Evolutionary conservation across 2,797 vertebrate genomes (phyloP), one percentile per base, ranked within the genome.

Genomic region (Echiichthys vipera): DNA sequence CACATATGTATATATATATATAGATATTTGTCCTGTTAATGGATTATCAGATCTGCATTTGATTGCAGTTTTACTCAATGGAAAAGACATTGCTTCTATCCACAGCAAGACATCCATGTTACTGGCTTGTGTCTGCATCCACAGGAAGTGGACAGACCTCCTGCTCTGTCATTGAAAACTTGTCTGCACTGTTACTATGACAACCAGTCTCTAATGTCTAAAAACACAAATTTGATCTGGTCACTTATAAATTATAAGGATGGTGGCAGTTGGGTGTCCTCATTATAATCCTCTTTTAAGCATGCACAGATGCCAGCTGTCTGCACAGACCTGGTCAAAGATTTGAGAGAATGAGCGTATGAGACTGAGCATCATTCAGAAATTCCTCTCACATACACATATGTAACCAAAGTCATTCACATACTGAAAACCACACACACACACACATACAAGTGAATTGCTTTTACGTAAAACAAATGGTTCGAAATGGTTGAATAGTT

Each of bases 131-230:
- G 24, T 15, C 49, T 59, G 30, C 11, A 43, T 49, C 32, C 53
- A 64, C 7, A 55, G 18, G 46, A 63, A 59, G 29, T 30, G 57
- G 32, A 66, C 25, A 37, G 34, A 15, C 32, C 45, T 59, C 47
- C n/a, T 37, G 29, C 20, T 47, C 6, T 45, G 43, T 61, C 43
- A 45, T 13, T 37, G 15, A 81, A 32, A 36, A n/a, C 59, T 64
- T 58, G 11, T 32, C 76, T 80, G 40, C 25, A 34, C 56, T 34
- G 69, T 77, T 76, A 42, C 70, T 42, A 81, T 67, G 82, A 63
- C 55, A 72, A 74, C 84, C 59, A 29, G 53, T 59, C 5, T 55
- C 25, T 50, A 36, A 63, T 17, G 22, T 71, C 39, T 54, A 58
- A 69, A 63, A 63, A 43, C 72, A 77, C 15, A 42, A 47, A 75